Percentiles rank a stretch among this genome's conserved stretches.
Conservation (phyloP, 2,113 vertebrate species). For the Chloroceryle aenea region DNA sequence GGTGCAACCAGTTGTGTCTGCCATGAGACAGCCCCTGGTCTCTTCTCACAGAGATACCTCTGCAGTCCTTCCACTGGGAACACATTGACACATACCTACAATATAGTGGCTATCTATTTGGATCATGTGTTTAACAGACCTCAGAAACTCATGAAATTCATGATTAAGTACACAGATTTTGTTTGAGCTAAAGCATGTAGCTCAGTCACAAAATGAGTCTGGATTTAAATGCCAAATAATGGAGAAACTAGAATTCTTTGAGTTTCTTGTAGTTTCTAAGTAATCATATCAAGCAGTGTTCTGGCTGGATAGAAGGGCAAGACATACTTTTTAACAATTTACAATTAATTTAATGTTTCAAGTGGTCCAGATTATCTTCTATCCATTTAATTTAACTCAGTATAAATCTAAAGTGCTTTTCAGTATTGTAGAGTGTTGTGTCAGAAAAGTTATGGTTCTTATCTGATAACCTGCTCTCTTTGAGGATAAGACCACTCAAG, state of each 20-base stretch:
- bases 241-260: neutral
- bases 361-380: neutral
- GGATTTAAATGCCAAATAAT: neutral
- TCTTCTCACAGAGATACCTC: neutral
- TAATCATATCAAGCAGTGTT: neutral
- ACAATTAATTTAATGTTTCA: neutral
- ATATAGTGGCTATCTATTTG: neutral
- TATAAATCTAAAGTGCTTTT: neutral
- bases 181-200: neutral
- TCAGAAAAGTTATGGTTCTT: neutral
- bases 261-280: neutral
- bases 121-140: neutral
- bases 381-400: neutral
- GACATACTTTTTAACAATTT: neutral
- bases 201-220: neutral
- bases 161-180: neutral
- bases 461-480: neutral
- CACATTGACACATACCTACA: neutral
- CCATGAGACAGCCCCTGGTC: neutral
- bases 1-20: neutral
- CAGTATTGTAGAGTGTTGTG: neutral
- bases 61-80: neutral
- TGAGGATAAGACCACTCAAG: neutral
- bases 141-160: neutral
- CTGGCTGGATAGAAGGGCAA: neutral